Conservation (phyloP, 1,140 invertebrate genomes). For the Panagrolaimus sp. region DNA sequence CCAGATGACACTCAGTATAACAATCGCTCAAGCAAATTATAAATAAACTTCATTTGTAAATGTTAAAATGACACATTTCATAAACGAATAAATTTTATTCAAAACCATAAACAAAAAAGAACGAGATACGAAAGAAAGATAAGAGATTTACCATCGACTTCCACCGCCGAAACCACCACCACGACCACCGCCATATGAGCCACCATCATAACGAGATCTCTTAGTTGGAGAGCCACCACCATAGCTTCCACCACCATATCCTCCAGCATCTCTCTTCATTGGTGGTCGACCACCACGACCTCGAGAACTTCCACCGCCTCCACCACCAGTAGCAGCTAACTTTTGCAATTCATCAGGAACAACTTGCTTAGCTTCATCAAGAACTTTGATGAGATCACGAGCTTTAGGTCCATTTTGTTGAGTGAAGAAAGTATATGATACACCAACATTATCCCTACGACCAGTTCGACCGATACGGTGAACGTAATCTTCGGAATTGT, state of each 20-base stretch:
- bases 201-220: background rate
- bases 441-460: constrained; percentile 76
- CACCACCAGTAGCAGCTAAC: constrained; percentile 23
- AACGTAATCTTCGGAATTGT: constrained; percentile 96
- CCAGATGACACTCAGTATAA: too few relatives aligned
- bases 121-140: background rate
- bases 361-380: constrained; percentile 52
- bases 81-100: too few relatives aligned
- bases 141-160: constrained; percentile 12
- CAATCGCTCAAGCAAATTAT: too few relatives aligned
- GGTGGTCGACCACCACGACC: constrained; percentile 22
- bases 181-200: background rate
- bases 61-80: too few relatives aligned
- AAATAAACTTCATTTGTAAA: too few relatives aligned
- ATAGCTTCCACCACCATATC: background rate
- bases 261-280: constrained; percentile 16
- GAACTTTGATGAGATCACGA: constrained; percentile 53
- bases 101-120: constrained; percentile 5
- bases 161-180: constrained; percentile 11
- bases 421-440: constrained; percentile 97
- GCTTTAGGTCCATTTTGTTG: constrained; percentile 69
- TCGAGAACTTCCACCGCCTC: constrained; percentile 24
- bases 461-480: constrained; percentile 96
- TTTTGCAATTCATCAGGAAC: constrained; percentile 41
- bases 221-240: constrained; percentile 13